phyloP scores from a whole-genome alignment of 2,797 vertebrate species.

The Danio choprae region DNA sequence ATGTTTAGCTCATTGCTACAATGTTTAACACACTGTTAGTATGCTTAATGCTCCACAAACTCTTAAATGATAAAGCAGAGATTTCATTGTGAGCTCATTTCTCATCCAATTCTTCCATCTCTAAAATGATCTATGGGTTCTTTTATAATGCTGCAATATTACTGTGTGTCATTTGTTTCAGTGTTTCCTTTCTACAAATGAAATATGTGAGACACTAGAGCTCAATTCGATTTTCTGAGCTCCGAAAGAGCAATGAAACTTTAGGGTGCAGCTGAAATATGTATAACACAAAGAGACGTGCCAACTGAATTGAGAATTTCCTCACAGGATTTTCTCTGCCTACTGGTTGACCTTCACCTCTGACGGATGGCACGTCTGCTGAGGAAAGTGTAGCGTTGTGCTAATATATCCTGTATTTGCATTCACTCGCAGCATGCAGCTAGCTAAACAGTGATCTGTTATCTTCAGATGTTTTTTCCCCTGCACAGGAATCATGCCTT shows the following conservation, averaged over 20 bases:
- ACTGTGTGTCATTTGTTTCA: background rate
- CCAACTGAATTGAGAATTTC: conserved; percentile 10
- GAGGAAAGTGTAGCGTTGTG: background rate
- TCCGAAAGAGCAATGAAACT: background rate
- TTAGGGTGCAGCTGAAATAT: background rate
- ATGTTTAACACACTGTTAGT: background rate
- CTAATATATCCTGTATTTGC: conserved; percentile 15
- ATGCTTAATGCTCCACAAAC: background rate
- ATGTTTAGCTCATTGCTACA: background rate
- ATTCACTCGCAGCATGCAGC: conserved; percentile 8
- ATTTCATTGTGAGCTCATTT: too few relatives aligned
- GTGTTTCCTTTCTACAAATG: background rate
- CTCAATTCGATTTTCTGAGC: background rate
- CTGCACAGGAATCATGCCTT: conserved; percentile 9
- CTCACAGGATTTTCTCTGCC: background rate
- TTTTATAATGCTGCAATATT: too few relatives aligned
- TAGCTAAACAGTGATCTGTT: conserved; percentile 33
- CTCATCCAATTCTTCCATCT: too few relatives aligned
- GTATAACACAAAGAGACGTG: background rate
- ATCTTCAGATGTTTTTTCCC: conserved; percentile 27
- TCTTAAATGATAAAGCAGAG: too few relatives aligned
- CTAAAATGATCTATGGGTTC: too few relatives aligned
- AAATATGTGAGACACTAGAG: background rate
- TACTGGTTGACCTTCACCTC: conserved; percentile 2
- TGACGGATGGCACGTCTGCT: conserved; percentile 12